Conservation (phyloP, 2,113 vertebrate genomes). For the Physeter macrocephalus region DNA sequence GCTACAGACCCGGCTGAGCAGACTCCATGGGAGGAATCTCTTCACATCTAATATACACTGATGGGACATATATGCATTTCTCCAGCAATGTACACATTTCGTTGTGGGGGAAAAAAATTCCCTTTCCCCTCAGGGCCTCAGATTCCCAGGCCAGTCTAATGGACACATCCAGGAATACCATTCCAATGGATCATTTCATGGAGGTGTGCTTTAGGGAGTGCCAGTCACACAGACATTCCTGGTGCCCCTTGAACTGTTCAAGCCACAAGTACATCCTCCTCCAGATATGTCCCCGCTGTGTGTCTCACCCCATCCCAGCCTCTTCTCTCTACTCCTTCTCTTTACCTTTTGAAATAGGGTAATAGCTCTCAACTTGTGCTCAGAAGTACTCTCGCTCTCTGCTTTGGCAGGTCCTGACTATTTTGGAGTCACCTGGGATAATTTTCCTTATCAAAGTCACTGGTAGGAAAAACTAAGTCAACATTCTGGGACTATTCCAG, state of each 20-base stretch:
- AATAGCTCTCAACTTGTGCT: background rate
- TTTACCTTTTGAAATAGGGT: background rate
- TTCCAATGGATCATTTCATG: background rate
- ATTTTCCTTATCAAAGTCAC: background rate
- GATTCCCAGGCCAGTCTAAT: background rate
- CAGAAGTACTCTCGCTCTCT: background rate
- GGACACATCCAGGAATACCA: rapidly evolving
- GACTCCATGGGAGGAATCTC: background rate
- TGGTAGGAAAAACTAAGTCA: background rate
- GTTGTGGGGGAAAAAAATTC: background rate
- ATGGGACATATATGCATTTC: background rate
- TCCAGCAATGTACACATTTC: background rate
- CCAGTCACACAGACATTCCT: background rate
- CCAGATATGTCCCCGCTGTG: background rate
- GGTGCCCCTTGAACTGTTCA: background rate
- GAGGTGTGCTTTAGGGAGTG: background rate
- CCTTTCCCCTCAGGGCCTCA: background rate
- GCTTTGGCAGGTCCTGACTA: background rate
- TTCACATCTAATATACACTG: background rate
- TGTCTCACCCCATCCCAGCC: too few species aligned
- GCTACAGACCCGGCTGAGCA: background rate
- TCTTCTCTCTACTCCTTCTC: background rate
- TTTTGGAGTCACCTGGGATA: background rate
- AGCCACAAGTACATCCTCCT: background rate
- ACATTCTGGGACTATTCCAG: background rate